A percentile compares a stretch with the other conserved stretches of the same genome.
phyloP scores from a whole-genome alignment of 2,888 invertebrate genomes.

The Seladonia tumulorum region DNA sequence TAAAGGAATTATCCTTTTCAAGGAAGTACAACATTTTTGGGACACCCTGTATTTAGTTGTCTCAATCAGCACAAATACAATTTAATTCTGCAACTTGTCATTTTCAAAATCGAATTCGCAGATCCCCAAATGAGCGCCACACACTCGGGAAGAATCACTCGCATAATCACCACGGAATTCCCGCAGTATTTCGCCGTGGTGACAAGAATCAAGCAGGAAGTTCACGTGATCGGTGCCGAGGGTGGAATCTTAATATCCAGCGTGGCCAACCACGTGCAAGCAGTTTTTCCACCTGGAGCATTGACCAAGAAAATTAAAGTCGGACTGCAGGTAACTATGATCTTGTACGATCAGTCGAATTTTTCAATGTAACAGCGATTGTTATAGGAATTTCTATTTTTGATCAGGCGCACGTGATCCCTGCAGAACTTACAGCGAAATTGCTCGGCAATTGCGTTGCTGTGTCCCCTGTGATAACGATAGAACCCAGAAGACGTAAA shows the following conservation, averaged over 20 bases:
- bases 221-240: conserved; percentile 98
- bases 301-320: conserved; percentile 99
- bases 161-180: conserved; percentile 98
- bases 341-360: neutral
- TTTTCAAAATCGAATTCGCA: conserved; percentile 41
- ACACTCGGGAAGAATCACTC: conserved; percentile 91
- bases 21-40: too few species aligned
- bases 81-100: neutral
- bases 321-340: conserved; percentile 91
- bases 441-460: conserved; percentile 97
- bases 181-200: conserved; percentile 99
- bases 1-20: too few species aligned
- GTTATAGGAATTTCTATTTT: neutral
- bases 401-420: conserved; percentile 94
- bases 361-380: too few species aligned
- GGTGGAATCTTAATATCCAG: conserved; percentile 98
- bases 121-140: conserved; percentile 82
- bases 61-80: neutral
- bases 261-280: conserved; percentile 91
- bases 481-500: conserved; percentile 98
- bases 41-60: neutral
- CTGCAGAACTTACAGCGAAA: conserved; percentile 93
- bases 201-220: conserved; percentile 97
- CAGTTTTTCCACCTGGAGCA: conserved; percentile 96
- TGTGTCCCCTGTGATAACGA: conserved; percentile 98